Conservation (phyloP, 2,797 vertebrate genomes). For the Tympanoctomys barrerae region DNA sequence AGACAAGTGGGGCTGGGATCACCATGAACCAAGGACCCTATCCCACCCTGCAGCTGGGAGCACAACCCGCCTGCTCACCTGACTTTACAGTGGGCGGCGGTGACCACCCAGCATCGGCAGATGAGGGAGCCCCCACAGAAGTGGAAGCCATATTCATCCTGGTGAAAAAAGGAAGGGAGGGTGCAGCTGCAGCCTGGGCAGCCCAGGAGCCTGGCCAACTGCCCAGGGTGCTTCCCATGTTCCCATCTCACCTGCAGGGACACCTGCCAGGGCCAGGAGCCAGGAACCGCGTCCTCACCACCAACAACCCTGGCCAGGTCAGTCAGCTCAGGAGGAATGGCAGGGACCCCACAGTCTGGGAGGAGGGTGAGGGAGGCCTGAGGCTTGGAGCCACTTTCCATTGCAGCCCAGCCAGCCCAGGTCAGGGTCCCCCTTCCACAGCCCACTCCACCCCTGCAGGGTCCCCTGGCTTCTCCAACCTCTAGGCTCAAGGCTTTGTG, state of each 20-base stretch:
- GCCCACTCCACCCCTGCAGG: slow-evolving; percentile 74
- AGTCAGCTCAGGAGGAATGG: slow-evolving; percentile 87
- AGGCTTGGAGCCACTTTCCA: slow-evolving; percentile 37
- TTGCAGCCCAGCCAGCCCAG: too few relatives aligned
- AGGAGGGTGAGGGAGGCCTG: too few relatives aligned
- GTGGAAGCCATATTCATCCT: slow-evolving; percentile 91
- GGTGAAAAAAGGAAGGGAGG: neutral
- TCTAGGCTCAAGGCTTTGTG: neutral
- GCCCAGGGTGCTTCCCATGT: neutral
- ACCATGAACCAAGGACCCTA: fast-evolving
- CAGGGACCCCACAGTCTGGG: slow-evolving; percentile 86
- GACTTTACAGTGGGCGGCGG: slow-evolving; percentile 90
- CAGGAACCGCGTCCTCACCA: slow-evolving; percentile 91
- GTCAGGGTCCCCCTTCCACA: neutral
- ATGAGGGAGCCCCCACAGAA: slow-evolving; percentile 93
- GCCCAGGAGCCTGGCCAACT: too few relatives aligned
- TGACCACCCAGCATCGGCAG: slow-evolving; percentile 91
- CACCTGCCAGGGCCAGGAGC: slow-evolving; percentile 94
- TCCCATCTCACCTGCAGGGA: slow-evolving; percentile 89
- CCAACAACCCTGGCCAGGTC: slow-evolving; percentile 92
- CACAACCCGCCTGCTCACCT: slow-evolving; percentile 77
- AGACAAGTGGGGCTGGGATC: neutral
- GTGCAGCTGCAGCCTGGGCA: neutral
- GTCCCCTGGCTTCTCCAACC: neutral
- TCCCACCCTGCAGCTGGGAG: neutral